Evolutionary conservation across 2,113 vertebrate genomes (phyloP).

Genomic region (Rhinolophus sinicus): DNA sequence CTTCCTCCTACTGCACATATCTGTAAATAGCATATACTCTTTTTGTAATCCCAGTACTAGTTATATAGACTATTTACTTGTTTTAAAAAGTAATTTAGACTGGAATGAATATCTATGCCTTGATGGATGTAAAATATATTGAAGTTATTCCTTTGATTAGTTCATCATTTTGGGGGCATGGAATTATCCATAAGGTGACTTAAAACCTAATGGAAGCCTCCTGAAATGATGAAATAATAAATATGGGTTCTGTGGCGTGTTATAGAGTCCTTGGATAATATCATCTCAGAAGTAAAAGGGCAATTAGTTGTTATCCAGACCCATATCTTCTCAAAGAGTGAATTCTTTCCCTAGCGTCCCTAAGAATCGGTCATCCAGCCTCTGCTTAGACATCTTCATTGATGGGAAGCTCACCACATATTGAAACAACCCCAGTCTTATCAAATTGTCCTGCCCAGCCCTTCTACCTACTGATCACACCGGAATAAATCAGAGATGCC

Average conservation of each 20-base stretch:
- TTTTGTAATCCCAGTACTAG: constrained; percentile 23
- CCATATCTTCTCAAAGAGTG: not conserved
- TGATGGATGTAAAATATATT: constrained; percentile 43
- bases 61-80: constrained; percentile 38
- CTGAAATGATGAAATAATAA: constrained; percentile 46
- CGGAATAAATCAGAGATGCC: not conserved
- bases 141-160: constrained; percentile 50
- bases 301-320: not conserved
- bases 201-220: constrained; percentile 31
- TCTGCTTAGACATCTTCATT: not conserved
- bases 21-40: constrained; percentile 12
- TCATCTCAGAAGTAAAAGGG: not conserved
- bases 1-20: constrained; percentile 7
- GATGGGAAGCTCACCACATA: not conserved
- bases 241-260: not conserved
- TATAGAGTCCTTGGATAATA: not conserved
- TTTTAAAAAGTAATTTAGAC: constrained; percentile 55
- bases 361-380: not conserved
- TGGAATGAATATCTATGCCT: constrained; percentile 22
- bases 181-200: constrained; percentile 20
- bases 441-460: not conserved
- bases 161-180: not conserved
- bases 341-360: not conserved
- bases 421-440: not conserved
- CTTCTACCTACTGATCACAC: not conserved